Conservation (phyloP, 2,113 vertebrate species). For the Gasterosteus aculeatus region DNA sequence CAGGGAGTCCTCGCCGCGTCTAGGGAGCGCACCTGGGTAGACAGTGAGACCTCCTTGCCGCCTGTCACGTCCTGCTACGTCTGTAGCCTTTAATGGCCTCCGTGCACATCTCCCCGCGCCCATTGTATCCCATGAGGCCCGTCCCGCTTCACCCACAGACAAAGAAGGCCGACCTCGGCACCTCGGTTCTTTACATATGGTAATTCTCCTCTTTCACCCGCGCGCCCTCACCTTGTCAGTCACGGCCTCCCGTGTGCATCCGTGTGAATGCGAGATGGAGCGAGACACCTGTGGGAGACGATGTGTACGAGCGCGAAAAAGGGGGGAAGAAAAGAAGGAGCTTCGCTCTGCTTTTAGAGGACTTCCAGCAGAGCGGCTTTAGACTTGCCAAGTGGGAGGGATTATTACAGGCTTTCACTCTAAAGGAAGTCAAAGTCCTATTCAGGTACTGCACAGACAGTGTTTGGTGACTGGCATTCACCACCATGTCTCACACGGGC, state of each 20-base stretch:
- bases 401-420: conserved; percentile 42
- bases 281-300: conserved; percentile 62
- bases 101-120: conserved; percentile 42
- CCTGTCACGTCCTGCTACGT: conserved; percentile 10
- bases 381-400: conserved; percentile 12
- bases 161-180: conserved; percentile 65
- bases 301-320: conserved; percentile 19
- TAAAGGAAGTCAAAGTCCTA: conserved; percentile 29
- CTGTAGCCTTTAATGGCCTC: conserved; percentile 34
- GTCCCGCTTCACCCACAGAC: conserved; percentile 64
- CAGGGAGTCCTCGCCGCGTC: conserved; percentile 29
- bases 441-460: conserved; percentile 2
- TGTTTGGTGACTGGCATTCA: conserved; percentile 17
- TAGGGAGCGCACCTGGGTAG: conserved; percentile 53
- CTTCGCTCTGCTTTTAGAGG: conserved; percentile 47
- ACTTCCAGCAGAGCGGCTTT: conserved; percentile 35
- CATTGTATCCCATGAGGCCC: conserved; percentile 64
- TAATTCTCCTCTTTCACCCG: conserved; percentile 67
- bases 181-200: conserved; percentile 75
- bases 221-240: conserved; percentile 64
- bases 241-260: conserved; percentile 65
- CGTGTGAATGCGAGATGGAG: conserved; percentile 54
- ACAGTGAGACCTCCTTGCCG: conserved; percentile 36
- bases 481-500: background rate
- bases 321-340: conserved; percentile 31